Conservation (phyloP, 2,113 vertebrate species). For the Tragulus kanchil region DNA sequence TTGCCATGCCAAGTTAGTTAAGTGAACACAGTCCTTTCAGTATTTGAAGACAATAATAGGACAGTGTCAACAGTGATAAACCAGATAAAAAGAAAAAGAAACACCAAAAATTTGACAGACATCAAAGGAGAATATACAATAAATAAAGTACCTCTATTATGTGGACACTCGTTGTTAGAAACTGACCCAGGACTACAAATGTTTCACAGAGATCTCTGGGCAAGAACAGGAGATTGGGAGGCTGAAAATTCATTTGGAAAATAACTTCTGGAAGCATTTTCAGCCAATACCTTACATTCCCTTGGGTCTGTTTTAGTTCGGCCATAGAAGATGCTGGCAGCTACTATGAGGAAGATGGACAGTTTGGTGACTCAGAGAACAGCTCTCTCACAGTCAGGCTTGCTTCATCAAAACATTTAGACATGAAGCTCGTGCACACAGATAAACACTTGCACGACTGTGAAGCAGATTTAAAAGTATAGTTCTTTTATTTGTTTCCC, state of each 20-base stretch:
- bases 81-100: constrained; percentile 70
- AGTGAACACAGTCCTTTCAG: constrained; percentile 35
- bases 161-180: constrained; percentile 19
- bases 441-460: not conserved
- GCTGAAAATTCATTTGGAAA: not conserved
- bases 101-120: constrained; percentile 61
- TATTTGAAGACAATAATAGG: constrained; percentile 19
- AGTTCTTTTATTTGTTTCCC: not conserved
- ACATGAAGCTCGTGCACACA: not conserved
- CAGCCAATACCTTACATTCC: not conserved
- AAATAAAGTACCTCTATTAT: constrained; percentile 70
- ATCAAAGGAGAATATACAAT: constrained; percentile 71
- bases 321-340: not conserved
- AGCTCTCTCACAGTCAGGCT: not conserved
- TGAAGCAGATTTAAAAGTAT: not conserved
- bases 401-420: not conserved
- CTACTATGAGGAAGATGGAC: not conserved
- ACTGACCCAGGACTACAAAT: constrained; percentile 69
- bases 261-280: not conserved
- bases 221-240: not conserved
- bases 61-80: constrained; percentile 55
- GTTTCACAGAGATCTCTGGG: constrained; percentile 74
- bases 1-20: constrained; percentile 59
- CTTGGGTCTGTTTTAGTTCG: not conserved
- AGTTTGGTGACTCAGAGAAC: constrained; percentile 56